Conservation (phyloP, 2,113 vertebrate species). For the Piaya cayana region DNA sequence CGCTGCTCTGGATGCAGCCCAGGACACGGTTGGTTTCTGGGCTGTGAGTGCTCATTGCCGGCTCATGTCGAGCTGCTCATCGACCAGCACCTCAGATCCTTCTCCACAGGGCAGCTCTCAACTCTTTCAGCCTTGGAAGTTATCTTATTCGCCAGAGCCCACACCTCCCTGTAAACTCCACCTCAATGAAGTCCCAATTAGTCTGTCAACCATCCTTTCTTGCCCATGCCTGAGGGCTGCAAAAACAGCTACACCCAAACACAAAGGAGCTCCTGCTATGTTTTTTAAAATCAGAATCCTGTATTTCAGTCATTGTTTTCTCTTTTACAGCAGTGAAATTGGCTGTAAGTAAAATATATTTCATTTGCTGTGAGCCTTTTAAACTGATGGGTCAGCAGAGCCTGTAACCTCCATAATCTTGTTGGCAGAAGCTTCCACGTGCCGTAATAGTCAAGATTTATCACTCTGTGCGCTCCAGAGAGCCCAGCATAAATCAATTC, state of each 20-base stretch:
- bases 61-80: no score
- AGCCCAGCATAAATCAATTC: not conserved
- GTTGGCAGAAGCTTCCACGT: not conserved
- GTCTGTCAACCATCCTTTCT: not conserved
- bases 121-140: not conserved
- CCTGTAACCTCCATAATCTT: not conserved
- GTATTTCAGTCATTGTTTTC: not conserved
- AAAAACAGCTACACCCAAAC: not conserved
- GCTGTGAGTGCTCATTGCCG: no score
- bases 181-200: conserved; percentile 1
- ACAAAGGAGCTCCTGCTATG: not conserved
- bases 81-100: no score
- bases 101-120: no score
- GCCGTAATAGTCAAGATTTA: not conserved
- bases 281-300: not conserved
- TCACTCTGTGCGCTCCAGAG: not conserved
- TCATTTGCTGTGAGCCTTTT: not conserved
- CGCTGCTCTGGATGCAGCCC: no score
- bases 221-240: not conserved
- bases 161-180: not conserved
- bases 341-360: not conserved
- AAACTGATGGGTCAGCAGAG: not conserved
- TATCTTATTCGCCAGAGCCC: not conserved
- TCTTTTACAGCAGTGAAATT: not conserved
- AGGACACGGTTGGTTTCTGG: no score